Evolutionary conservation across 2,888 invertebrate genomes (phyloP), one percentile per base, ranked within the genome.

Genomic region (Sminthurinus aureus): DNA sequence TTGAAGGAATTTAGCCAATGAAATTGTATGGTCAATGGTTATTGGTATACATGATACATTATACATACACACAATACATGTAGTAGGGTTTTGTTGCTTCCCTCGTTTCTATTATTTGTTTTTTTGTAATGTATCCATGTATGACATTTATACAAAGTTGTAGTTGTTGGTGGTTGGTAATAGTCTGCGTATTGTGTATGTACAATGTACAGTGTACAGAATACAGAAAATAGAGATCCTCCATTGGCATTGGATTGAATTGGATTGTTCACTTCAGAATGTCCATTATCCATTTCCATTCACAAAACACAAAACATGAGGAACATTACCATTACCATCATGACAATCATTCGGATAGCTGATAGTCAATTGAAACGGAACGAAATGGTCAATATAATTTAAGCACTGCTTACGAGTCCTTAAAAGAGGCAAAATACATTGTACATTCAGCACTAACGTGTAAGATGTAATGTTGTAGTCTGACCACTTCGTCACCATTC

Each of bases 401-500:
- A 74, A 74, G 26, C 15, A 50, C 74, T 75, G 18, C 38, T 69
- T 51, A 79, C 69, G 22, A 77, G 71, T 69, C 38, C 73, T 77
- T 75, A 82, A 73, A 81, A 75, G 66, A 66, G 81, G 75, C 64
- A 52, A 69, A 82, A 76, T 82, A 75, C 79, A 82, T 82, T 4
- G 38, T 38, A 38, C 38, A 38, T n/a, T n/a, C n/a, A n/a, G n/a
- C n/a, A n/a, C n/a, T n/a, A n/a, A n/a, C n/a, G n/a, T n/a, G 79
- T 69, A 82, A 78, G 81, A 78, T 78, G 73, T 84, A 85, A 83
- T 85, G 81, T 81, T 83, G 83, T 85, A 12, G 85, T 83, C 71
- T 69, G 81, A 85, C 85, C 83, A 83, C 83, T 85, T 85, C 79
- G 79, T 82, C 74, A 79, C 51, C 64, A 76, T 76, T 58, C 64